Evolutionary conservation across 2,797 vertebrate species (phyloP), one percentile per base, ranked within the genome.

Genomic region (Fundulus diaphanus): DNA sequence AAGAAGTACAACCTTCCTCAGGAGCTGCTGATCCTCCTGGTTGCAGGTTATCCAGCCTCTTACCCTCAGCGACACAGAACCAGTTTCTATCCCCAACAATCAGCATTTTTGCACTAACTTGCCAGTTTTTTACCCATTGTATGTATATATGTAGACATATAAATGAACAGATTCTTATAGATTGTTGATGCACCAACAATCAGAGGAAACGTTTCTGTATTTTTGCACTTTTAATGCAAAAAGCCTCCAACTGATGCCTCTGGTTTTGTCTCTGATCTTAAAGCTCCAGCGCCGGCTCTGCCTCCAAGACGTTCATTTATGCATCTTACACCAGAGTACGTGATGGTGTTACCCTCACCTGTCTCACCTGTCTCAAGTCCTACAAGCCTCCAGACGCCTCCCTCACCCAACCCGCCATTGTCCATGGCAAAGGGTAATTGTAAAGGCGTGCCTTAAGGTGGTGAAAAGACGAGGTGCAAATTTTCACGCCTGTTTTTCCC

Each of bases 271-370:
- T 83, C 44, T 78, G 1, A 49, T 57, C n/a, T 65, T 35, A n/a
- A 44, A 54, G 7, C 68, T 1, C 22, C 52, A 85, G 92, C 68
- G 0, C 94, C 90, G 2, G 52, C 83, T 0, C 90, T 94, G 18
- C 91, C 93, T 48, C 87, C 93, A 0, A 87, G 90, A 68, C 90
- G 92, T 18, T 57, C 73, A 1, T 90, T 89, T 63, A 72, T 94
- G 87, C 80, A 44, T 46, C 66, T 20, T 0, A 8, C 73, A 5
- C 94, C 93, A n/a, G 86, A 88, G 1, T 94, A 94, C 63, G 0
- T 92, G 73, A 9, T 59, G 52, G 3, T 93, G 18, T 65, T 93
- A 11, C 88, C 93, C 0, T 37, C 74, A 0, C 7, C 75, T 15
- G 0, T 0, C n/a, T 37, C 74, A 0, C 7, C 75, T 15, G 0